Conservation (phyloP, 1,140 invertebrate genomes). For the Drosophila oshimai region DNA sequence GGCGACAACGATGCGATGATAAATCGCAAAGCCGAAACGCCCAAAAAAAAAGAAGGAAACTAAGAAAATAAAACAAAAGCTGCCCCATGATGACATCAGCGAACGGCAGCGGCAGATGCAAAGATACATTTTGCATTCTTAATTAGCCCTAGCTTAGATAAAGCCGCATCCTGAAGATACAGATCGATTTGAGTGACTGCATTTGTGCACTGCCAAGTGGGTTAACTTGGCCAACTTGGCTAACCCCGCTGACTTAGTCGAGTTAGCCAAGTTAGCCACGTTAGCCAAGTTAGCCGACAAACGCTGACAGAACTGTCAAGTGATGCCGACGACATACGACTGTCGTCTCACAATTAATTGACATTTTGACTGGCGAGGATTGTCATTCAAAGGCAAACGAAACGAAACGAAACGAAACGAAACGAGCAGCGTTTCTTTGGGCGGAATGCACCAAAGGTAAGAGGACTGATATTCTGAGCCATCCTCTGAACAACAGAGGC, state of each 20-base stretch:
- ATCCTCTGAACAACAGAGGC: neutral
- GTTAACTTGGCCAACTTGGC: neutral
- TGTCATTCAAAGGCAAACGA: constrained; percentile 72
- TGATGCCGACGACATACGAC: constrained; percentile 53
- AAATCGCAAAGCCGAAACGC: constrained; percentile 57
- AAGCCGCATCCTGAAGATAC: neutral
- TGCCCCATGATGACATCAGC: constrained; percentile 27
- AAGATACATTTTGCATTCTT: constrained; percentile 33
- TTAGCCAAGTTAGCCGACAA: neutral
- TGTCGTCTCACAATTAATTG: constrained; percentile 77
- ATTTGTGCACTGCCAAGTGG: neutral
- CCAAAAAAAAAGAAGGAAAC: constrained; percentile 18
- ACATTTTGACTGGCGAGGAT: constrained; percentile 73
- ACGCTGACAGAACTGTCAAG: constrained; percentile 37
- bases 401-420: too few relatives aligned
- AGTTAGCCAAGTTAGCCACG: neutral
- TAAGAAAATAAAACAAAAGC: too few relatives aligned
- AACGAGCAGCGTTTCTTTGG: too few relatives aligned
- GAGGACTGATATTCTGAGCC: neutral
- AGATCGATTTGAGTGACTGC: constrained; percentile 10
- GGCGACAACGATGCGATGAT: constrained; percentile 63
- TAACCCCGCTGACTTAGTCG: neutral
- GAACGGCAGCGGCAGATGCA: constrained; percentile 7
- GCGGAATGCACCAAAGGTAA: constrained; percentile 47
- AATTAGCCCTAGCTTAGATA: constrained; percentile 46